Percentiles rank a stretch among this genome's conserved stretches.
Evolutionary conservation across 2,113 vertebrate species (phyloP).

Genomic region (Sminthopsis crassicaudata): DNA sequence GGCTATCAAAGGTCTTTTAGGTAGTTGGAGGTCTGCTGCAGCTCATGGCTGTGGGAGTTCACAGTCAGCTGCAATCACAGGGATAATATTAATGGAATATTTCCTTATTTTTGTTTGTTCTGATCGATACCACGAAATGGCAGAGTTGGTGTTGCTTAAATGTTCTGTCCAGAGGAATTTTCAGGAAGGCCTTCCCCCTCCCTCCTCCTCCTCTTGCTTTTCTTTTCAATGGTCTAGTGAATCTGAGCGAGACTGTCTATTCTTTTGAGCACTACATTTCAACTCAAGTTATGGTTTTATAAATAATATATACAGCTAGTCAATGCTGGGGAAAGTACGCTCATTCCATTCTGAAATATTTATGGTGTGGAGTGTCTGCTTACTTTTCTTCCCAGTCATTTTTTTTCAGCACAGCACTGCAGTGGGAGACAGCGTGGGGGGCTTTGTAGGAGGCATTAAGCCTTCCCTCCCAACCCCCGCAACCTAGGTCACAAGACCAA

Average conservation of each 20-base stretch:
- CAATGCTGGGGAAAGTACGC: slow-evolving; percentile 82
- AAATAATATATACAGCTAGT: slow-evolving; percentile 86
- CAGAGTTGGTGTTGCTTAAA: not conserved
- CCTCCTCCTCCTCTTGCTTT: not conserved
- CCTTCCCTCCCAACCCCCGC: not conserved
- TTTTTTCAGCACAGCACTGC: slow-evolving; percentile 51
- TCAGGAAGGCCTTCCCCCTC: not conserved
- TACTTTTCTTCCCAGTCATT: slow-evolving; percentile 81
- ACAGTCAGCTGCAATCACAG: not conserved
- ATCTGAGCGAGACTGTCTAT: slow-evolving; percentile 61
- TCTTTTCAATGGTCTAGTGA: slow-evolving; percentile 43
- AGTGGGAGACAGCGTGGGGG: slow-evolving; percentile 45
- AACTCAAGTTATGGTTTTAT: slow-evolving; percentile 86
- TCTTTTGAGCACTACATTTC: slow-evolving; percentile 76
- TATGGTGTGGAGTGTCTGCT: slow-evolving; percentile 83
- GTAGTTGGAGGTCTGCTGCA: not conserved
- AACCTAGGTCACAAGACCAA: not conserved
- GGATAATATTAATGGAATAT: not conserved
- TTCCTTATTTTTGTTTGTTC: not conserved
- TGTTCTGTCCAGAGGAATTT: not conserved
- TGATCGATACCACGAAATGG: not conserved
- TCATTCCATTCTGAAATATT: slow-evolving; percentile 86
- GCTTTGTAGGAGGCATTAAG: not conserved
- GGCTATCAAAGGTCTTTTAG: not conserved
- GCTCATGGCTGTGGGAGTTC: not conserved